A percentile compares a stretch with the other conserved stretches of the same genome.
Evolutionary conservation across 35 echinoderm and acorn worm species (phyloP).

Genomic region (Apostichopus japonicus): DNA sequence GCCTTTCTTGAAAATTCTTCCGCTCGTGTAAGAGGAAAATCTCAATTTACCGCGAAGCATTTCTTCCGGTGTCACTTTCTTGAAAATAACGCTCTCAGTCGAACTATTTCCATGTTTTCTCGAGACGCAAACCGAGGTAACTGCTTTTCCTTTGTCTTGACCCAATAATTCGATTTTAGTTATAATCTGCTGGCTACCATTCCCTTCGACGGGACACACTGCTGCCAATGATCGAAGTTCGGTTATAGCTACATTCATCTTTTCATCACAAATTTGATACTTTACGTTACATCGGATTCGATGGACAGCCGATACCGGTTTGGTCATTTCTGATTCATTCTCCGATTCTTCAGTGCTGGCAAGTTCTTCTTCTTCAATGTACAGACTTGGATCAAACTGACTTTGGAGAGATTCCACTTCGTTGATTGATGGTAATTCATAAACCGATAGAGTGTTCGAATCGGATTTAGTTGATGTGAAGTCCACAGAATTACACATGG

Average conservation of each 20-base stretch:
- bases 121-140: not conserved
- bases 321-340: not conserved
- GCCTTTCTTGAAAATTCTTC: not conserved
- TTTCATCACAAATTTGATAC: not conserved
- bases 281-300: not conserved
- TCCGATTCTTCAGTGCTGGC: not conserved
- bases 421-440: not conserved
- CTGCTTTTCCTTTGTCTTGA: not conserved
- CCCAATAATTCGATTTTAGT: not conserved
- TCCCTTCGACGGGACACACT: not conserved
- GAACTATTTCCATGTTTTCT: too few relatives aligned
- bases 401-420: not conserved
- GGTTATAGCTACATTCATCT: not conserved
- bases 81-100: not conserved
- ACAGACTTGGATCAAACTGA: not conserved
- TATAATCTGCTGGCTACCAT: not conserved
- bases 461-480: not conserved
- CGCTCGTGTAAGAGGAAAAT: not conserved
- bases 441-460: not conserved
- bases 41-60: not conserved
- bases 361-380: not conserved
- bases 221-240: not conserved
- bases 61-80: not conserved
- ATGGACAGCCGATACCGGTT: not conserved
- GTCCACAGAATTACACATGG: too few relatives aligned